phyloP scores from a whole-genome alignment of 2,113 vertebrate species.

The Barbus barbus region DNA sequence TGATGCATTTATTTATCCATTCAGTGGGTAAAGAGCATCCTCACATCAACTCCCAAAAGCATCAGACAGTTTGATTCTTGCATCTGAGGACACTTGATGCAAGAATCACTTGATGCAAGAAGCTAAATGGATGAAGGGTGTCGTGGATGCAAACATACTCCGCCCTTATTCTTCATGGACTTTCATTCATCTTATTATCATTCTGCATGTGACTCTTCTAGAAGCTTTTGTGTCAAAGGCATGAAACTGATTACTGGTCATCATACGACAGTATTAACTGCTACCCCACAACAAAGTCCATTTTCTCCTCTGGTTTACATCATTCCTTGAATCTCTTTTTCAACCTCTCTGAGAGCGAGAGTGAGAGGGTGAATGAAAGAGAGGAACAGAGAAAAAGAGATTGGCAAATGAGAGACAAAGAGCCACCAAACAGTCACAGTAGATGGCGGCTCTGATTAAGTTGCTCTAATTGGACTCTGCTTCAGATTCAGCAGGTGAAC shows the following conservation, averaged over 20 bases:
- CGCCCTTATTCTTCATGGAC: not conserved
- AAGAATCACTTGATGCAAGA: constrained; percentile 6
- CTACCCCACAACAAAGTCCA: not conserved
- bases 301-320: not conserved
- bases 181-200: not conserved
- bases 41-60: not conserved
- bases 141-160: not conserved
- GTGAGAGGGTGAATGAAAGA: not conserved
- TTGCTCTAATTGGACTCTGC: constrained; percentile 45
- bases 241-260: not conserved
- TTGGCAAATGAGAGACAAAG: no score
- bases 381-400: not conserved
- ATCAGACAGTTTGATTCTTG: not conserved
- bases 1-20: not conserved
- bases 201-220: not conserved
- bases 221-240: not conserved
- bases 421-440: no score
- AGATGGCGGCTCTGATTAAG: constrained; percentile 21
- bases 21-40: not conserved
- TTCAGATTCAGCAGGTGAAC: constrained; percentile 7
- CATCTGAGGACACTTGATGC: not conserved
- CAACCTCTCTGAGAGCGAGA: not conserved
- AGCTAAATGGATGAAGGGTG: not conserved
- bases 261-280: not conserved
- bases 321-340: not conserved